Evolutionary conservation across 1,140 invertebrate species (phyloP), one percentile per base, ranked within the genome.

Genomic region (Adelges cooleyi): DNA sequence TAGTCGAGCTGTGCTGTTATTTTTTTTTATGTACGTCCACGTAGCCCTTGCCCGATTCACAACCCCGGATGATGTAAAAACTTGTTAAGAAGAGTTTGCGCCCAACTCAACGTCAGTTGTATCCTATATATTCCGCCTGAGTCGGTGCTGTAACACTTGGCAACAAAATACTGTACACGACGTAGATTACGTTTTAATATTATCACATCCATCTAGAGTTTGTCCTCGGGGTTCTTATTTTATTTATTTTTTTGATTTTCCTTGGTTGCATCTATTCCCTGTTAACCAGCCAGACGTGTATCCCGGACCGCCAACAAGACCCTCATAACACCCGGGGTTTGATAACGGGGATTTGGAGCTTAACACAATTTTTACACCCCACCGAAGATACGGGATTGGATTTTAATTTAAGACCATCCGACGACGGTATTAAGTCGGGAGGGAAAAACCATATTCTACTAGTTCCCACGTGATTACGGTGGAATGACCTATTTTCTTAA

Each of bases 181-280:
- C 18, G 25, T 62, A 48, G 56, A 62, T 62, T 62, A 46, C 42
- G 17, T 62, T 62, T 62, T 62, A 62, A 62, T 62, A 46, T 48
- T 33, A 62, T 62, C 56, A 46, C 56, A 22, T 33, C 25, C 42
- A 20, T 62, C 56, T 62, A 48, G 42, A 33, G 56, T 48, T 48
- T 33, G 17, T 62, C 42, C 56, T 33, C 17, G 0, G 42, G 23
- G 15, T 59, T 13, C 3, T 36, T 44, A 27, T 59, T 59, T 59
- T 27, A 59, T 59, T 44, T 17, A 18, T 27, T 44, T 44, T 23
- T 40, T 40, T 27, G 17, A 25, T 15, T n/a, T n/a, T 33, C 11
- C 29, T 33, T 33, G 29, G 29, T 33, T 33, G 11, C 5, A 11
- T 33, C 29, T 33, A 5, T 33, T 33, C 11, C 29, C 29, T 6